Conservation (phyloP, 2,888 invertebrate genomes). For the Uropetala carovei region DNA sequence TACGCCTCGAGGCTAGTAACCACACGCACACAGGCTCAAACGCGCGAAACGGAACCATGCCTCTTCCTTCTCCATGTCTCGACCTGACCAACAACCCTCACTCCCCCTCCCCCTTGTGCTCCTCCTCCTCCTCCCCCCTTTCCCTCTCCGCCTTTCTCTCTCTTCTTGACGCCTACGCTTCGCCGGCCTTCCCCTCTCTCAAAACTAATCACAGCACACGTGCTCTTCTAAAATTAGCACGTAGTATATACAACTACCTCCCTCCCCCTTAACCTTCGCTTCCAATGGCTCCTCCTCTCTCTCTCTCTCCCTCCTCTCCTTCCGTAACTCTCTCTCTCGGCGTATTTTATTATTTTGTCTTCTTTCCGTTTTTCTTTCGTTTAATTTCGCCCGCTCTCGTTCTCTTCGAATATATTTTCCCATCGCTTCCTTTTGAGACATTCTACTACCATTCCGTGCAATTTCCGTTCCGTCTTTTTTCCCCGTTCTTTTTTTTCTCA, state of each 20-base stretch:
- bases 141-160: neutral
- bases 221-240: conserved; percentile 21
- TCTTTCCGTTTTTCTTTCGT: no score
- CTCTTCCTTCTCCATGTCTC: neutral
- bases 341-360: neutral
- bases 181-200: neutral
- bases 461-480: neutral
- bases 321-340: neutral
- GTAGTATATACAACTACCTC: neutral
- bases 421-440: neutral
- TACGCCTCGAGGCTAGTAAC: neutral
- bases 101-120: neutral
- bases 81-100: neutral
- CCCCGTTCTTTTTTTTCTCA: no score
- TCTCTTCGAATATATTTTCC: neutral
- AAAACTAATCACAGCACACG: conserved; percentile 39
- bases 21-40: neutral
- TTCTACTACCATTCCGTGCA: neutral
- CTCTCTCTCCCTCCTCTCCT: neutral
- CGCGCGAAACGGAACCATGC: neutral
- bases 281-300: conserved; percentile 3
- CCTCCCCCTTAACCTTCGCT: neutral
- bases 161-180: neutral
- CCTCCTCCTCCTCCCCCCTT: no score
- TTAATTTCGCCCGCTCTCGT: neutral